phyloP scores from a whole-genome alignment of 2,888 invertebrate genomes.

The Microplitis deprimator region DNA sequence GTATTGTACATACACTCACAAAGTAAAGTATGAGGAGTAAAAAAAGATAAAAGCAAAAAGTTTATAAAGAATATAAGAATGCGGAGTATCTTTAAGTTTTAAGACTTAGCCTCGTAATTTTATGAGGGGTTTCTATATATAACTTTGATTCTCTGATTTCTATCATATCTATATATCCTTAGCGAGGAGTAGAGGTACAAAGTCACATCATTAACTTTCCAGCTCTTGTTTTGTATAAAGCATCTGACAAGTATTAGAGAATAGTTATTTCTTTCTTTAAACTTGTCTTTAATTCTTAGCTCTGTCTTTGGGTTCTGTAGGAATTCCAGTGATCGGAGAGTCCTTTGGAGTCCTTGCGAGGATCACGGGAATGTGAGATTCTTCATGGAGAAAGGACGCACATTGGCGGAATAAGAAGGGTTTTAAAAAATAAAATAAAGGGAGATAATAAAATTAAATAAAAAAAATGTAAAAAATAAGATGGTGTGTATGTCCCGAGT shows the following conservation, averaged over 20 bases:
- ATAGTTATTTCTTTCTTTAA: not conserved
- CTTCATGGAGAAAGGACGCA: constrained; percentile 55
- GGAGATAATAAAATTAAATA: constrained; percentile 27
- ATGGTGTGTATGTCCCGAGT: constrained; percentile 8
- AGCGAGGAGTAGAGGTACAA: not conserved
- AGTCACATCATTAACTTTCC: not conserved
- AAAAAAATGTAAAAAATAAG: constrained; percentile 28
- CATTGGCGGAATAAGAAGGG: constrained; percentile 38
- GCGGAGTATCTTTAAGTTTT: not conserved
- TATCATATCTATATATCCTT: not conserved
- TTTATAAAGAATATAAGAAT: not conserved
- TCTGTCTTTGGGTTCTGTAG: constrained; percentile 24
- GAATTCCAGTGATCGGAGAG: constrained; percentile 38
- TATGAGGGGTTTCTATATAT: not conserved
- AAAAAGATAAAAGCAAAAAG: not conserved
- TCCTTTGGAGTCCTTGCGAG: constrained; percentile 47
- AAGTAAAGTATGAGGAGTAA: not conserved
- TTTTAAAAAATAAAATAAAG: constrained; percentile 16
- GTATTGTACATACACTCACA: not conserved
- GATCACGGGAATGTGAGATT: constrained; percentile 46
- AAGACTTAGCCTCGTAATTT: not conserved
- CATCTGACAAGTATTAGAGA: not conserved
- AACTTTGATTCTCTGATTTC: not conserved
- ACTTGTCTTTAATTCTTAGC: not conserved
- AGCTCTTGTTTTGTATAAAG: not conserved